Evolutionary conservation across 2,888 invertebrate species (phyloP), one percentile per base, ranked within the genome.

Genomic region (Heliconius cydno): DNA sequence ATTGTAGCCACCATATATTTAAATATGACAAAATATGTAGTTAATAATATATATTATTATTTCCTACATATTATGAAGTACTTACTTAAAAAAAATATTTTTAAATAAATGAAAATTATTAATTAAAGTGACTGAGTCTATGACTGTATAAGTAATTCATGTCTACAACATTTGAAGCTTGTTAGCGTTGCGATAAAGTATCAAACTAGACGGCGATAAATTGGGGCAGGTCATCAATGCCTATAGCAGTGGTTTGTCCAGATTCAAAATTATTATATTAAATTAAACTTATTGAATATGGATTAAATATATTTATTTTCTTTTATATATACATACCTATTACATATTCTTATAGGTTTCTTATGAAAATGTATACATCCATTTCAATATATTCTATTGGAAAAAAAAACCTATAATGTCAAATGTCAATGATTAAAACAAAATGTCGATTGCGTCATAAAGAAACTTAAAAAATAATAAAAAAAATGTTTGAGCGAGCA

Each of bases 151-250:
- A 6, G 34, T 38, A 52, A 28, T 71, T 46, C 19, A 34, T 34
- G 30, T 72, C 34, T 72, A 22, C 30, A 34, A 57, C 28, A 46
- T 72, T 38, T 60, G 13, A 60, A n/a, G n/a, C 34, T 34, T 13
- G 10, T 73, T 73, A 34, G 60, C 60, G 15, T 57, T 72, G 57
- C 10, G 57, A 72, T 72, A 72, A 57, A 57, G 25, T 46, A 72
- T 73, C 38, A 25, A 57, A 60, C n/a, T 34, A 73, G 25, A 73
- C 57, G n/a, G n/a, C 25, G 81, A 77, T 78, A 66, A 75, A 80
- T 83, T 80, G 82, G 77, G 81, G 79, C 73, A 82, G 83, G 81
- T 83, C 80, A 68, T 79, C 79, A n/a, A 71, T 67, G 67, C 22
- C 30, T 65, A 38, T 72, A 78, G 13, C 65, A 72, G 46, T 66